Percentiles rank a stretch among this genome's conserved stretches.
phyloP scores from a whole-genome alignment of 37 sponge, comb jelly and placozoan species.

The Halichondria panicea region DNA sequence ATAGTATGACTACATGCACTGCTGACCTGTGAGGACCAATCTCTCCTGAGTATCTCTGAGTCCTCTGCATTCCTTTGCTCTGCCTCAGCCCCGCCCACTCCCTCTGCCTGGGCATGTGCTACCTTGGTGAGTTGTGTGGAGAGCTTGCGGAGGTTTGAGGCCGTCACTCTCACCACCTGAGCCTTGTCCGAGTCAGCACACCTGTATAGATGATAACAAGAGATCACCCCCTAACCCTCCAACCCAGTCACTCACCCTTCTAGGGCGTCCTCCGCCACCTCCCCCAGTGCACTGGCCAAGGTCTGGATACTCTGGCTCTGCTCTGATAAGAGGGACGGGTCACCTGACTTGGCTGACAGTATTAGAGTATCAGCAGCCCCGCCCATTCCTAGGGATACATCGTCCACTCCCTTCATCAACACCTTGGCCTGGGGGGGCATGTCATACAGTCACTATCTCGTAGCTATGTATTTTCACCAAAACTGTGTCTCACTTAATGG shows the following conservation, averaged over 20 bases:
- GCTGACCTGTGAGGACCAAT: slow-evolving; percentile 85
- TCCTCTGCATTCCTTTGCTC: slow-evolving; percentile 58
- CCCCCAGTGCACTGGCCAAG: slow-evolving; percentile 37
- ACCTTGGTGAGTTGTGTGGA: slow-evolving; percentile 46
- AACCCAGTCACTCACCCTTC: slow-evolving; percentile 43
- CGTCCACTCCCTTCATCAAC: slow-evolving; percentile 64
- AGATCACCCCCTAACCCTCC: background rate
- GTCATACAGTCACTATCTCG: too few species aligned
- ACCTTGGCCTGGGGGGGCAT: slow-evolving; percentile 44
- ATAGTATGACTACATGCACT: background rate
- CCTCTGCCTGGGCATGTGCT: slow-evolving; percentile 43
- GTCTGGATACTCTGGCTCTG: slow-evolving; percentile 38
- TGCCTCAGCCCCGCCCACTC: background rate
- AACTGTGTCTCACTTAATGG: too few species aligned
- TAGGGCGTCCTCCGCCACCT: slow-evolving; percentile 45
- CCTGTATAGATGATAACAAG: slow-evolving; percentile 4
- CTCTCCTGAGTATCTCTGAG: slow-evolving; percentile 61
- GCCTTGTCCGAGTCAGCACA: slow-evolving; percentile 48
- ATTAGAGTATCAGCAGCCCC: slow-evolving; percentile 65
- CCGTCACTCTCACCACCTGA: slow-evolving; percentile 35
- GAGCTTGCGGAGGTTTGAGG: slow-evolving; percentile 35
- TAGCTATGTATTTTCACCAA: too few species aligned
- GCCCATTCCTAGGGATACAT: slow-evolving; percentile 46
- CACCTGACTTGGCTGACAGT: slow-evolving; percentile 55
- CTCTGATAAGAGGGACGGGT: slow-evolving; percentile 41